Conservation (phyloP, 2,797 vertebrate genomes). For the Pogoniulus pusillus region DNA sequence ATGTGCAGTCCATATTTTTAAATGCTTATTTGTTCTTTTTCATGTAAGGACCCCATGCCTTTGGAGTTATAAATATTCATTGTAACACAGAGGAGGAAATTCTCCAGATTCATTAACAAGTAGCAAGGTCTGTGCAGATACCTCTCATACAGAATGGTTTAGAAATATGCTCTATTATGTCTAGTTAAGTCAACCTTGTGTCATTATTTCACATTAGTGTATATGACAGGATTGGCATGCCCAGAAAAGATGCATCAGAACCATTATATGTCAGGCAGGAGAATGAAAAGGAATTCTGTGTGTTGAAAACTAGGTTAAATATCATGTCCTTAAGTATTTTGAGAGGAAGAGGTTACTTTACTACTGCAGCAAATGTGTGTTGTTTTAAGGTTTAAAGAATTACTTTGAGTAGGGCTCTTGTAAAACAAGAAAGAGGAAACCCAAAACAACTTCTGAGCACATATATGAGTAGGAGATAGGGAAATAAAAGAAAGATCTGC, state of each 20-base stretch:
- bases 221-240: conserved; percentile 51
- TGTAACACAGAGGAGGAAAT: background rate
- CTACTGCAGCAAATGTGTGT: background rate
- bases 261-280: background rate
- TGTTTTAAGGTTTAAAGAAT: background rate
- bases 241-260: conserved; percentile 32
- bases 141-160: conserved; percentile 1
- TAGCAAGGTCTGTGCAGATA: conserved; percentile 21
- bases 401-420: background rate
- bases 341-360: background rate
- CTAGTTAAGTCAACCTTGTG: conserved; percentile 61
- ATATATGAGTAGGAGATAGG: background rate
- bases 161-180: conserved; percentile 55
- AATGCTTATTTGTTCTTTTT: background rate
- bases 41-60: background rate
- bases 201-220: conserved; percentile 63
- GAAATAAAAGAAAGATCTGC: background rate
- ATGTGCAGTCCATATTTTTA: fast-evolving
- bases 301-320: conserved; percentile 14
- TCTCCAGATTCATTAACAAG: conserved; percentile 58
- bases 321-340: background rate
- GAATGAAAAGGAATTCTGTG: background rate
- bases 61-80: background rate
- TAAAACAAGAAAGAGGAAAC: background rate
- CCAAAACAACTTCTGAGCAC: background rate